phyloP scores from a whole-genome alignment of 2,113 vertebrate species.

The Harpagus bidentatus region DNA sequence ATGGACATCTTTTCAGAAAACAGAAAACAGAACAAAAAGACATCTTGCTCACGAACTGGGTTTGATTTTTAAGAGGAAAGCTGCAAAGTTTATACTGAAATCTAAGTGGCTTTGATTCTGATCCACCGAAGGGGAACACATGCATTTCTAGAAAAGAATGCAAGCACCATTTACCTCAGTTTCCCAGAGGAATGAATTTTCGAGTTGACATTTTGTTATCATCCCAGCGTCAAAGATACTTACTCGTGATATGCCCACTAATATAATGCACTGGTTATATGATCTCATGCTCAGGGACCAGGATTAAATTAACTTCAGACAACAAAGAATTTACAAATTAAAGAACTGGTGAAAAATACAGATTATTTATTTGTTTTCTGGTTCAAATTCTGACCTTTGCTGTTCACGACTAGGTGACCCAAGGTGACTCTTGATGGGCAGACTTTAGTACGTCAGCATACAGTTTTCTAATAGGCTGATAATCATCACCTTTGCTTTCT shows the following conservation, averaged over 20 bases:
- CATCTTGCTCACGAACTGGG: not conserved
- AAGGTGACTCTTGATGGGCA: not conserved
- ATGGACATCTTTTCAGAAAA: not conserved
- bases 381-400: not conserved
- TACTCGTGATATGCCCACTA: not conserved
- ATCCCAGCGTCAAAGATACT: not conserved
- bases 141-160: not conserved
- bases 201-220: not conserved
- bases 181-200: not conserved
- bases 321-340: not conserved
- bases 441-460: not conserved
- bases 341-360: not conserved
- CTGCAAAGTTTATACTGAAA: not conserved
- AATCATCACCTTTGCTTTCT: not conserved
- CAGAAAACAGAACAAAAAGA: not conserved
- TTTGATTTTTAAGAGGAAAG: not conserved
- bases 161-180: not conserved
- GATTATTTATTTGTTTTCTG: not conserved
- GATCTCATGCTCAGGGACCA: not conserved
- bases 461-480: not conserved
- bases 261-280: not conserved
- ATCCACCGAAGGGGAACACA: not conserved
- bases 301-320: not conserved
- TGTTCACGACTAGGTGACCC: not conserved
- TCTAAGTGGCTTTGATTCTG: not conserved